Conservation (phyloP, 2,113 vertebrate genomes). For the Stictonetta naevosa region DNA sequence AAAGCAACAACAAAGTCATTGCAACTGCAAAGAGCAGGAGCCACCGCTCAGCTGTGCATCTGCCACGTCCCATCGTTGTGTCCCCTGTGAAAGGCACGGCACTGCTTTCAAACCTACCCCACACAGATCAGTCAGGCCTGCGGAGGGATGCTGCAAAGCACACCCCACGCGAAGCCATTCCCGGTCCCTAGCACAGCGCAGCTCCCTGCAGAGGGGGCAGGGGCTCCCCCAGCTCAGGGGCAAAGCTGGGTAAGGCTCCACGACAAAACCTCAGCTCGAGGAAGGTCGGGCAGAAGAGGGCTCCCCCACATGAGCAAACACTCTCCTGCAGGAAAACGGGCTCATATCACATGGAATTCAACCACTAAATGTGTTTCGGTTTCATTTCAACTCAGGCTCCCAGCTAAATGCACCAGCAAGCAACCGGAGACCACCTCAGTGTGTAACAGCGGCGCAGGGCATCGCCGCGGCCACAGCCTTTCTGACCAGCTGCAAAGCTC, state of each 20-base stretch:
- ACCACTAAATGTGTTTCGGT: neutral
- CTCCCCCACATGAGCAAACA: neutral
- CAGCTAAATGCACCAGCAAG: neutral
- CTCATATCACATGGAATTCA: neutral
- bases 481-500: neutral
- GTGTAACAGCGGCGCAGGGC: neutral
- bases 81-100: neutral
- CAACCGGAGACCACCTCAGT: rapidly evolving
- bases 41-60: neutral
- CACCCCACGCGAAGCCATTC: neutral
- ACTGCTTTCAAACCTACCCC: neutral
- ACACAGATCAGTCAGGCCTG: neutral
- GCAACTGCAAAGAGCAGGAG: rapidly evolving
- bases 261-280: rapidly evolving
- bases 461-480: neutral
- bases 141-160: neutral
- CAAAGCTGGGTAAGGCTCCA: neutral
- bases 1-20: neutral
- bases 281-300: neutral
- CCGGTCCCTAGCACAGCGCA: neutral
- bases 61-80: rapidly evolving
- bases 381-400: neutral
- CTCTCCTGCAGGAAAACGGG: neutral
- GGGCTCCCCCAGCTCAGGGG: neutral
- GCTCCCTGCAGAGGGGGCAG: neutral